phyloP scores from a whole-genome alignment of 2,888 invertebrate species.

The Pyrgus malvae region DNA sequence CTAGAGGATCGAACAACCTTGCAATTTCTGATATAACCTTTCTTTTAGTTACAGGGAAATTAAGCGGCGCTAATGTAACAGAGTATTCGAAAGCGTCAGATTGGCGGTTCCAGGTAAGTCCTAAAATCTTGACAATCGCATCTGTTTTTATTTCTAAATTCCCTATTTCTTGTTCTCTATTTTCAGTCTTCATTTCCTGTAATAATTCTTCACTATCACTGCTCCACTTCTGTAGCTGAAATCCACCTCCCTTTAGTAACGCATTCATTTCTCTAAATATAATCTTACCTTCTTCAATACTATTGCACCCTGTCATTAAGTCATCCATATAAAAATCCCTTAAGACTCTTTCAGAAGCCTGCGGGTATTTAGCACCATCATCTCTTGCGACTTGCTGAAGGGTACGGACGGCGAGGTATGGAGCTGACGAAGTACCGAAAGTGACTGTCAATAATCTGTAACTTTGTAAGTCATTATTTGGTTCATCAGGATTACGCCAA shows the following conservation, averaged over 20 bases:
- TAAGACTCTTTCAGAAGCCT: conserved; percentile 32
- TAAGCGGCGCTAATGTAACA: conserved; percentile 30
- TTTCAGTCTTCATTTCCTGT: conserved; percentile 12
- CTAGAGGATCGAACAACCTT: conserved; percentile 42
- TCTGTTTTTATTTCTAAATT: conserved; percentile 32
- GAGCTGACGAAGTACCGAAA: conserved; percentile 41
- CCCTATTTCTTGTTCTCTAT: neutral
- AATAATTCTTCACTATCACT: conserved; percentile 34
- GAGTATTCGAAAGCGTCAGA: conserved; percentile 38
- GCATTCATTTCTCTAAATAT: conserved; percentile 36
- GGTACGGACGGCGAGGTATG: conserved; percentile 39
- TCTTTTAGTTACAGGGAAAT: conserved; percentile 41
- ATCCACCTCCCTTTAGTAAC: conserved; percentile 41
- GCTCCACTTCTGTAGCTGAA: conserved; percentile 42
- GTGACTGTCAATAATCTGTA: conserved; percentile 37
- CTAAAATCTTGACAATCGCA: conserved; percentile 36
- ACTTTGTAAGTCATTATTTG: conserved; percentile 26
- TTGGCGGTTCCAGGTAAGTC: conserved; percentile 40
- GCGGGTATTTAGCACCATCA: conserved; percentile 34
- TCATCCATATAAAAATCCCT: conserved; percentile 38
- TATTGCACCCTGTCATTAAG: conserved; percentile 36
- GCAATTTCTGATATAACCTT: conserved; percentile 42
- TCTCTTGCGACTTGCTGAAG: conserved; percentile 40
- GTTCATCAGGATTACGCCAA: conserved; percentile 28
- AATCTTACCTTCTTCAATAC: conserved; percentile 32